A percentile compares a stretch with the other conserved stretches of the same genome.
phyloP scores from a whole-genome alignment of 2,888 invertebrate genomes.

The Dryobotodes eremita region DNA sequence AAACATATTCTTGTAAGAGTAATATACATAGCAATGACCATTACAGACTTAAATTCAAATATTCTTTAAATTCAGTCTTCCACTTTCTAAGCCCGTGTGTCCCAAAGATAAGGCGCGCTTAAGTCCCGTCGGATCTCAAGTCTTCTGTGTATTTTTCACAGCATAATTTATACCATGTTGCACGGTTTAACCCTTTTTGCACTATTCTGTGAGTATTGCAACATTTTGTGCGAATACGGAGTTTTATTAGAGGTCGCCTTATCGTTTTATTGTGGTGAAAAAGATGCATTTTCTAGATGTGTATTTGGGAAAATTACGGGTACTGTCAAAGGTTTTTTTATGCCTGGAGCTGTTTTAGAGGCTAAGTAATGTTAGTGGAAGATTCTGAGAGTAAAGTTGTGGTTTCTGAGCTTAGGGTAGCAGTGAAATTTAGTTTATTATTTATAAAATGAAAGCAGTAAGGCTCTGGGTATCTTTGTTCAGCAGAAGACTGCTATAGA shows the following conservation, averaged over 20 bases:
- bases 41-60: too few species aligned
- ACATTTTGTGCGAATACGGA: conserved; percentile 32
- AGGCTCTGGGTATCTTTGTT: not conserved
- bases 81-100: conserved; percentile 33
- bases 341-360: conserved; percentile 2
- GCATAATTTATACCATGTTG: conserved; percentile 72
- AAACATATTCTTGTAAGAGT: too few species aligned
- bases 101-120: conserved; percentile 61
- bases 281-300: conserved; percentile 25
- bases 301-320: not conserved
- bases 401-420: not conserved
- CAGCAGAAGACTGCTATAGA: not conserved
- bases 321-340: conserved; percentile 2
- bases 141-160: conserved; percentile 70
- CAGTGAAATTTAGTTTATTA: not conserved
- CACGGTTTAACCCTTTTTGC: conserved; percentile 66
- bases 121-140: conserved; percentile 61
- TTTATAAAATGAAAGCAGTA: not conserved
- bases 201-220: conserved; percentile 58
- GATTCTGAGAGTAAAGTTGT: not conserved
- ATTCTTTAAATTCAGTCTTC: not conserved
- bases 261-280: conserved; percentile 29
- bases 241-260: conserved; percentile 43
- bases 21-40: not conserved
- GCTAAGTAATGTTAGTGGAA: not conserved